Percentiles rank a stretch among this genome's conserved stretches.
Evolutionary conservation across 2,113 vertebrate species (phyloP).

Genomic region (Melierax canorus): DNA sequence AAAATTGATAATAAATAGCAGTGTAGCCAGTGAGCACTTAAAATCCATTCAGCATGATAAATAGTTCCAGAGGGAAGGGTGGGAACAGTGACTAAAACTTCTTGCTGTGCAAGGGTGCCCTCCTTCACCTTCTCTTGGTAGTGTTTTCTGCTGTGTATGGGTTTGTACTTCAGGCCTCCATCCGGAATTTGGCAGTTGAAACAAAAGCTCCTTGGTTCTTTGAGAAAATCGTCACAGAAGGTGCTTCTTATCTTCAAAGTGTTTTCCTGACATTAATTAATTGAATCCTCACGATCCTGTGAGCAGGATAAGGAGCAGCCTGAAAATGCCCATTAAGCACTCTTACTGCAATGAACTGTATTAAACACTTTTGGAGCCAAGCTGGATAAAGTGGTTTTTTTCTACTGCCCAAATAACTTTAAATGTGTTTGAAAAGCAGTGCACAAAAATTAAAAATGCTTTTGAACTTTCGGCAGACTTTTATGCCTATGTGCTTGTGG

Average conservation of each 20-base stretch:
- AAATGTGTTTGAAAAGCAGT: constrained; percentile 1
- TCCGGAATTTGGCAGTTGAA: constrained; percentile 12
- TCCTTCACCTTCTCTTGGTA: neutral
- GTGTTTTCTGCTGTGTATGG: neutral
- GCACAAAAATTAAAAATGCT: constrained; percentile 14
- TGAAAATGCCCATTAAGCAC: neutral
- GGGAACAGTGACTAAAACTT: neutral
- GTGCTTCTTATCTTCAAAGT: constrained; percentile 40
- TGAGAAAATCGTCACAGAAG: neutral
- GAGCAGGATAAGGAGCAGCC: constrained; percentile 12
- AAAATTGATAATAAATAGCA: neutral
- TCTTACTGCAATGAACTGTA: neutral
- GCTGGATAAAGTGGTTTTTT: neutral
- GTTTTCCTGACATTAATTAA: constrained; percentile 52
- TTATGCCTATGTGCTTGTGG: neutral
- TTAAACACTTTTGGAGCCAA: neutral
- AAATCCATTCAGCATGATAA: neutral
- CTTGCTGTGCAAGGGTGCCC: neutral
- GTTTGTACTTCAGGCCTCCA: neutral
- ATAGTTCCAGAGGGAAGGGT: neutral
- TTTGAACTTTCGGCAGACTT: neutral
- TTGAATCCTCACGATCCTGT: neutral
- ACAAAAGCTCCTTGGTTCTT: constrained; percentile 46
- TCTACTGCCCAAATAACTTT: neutral
- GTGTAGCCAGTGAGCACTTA: neutral